phyloP scores from a whole-genome alignment of 2,888 invertebrate species.

The Apantesis nais region DNA sequence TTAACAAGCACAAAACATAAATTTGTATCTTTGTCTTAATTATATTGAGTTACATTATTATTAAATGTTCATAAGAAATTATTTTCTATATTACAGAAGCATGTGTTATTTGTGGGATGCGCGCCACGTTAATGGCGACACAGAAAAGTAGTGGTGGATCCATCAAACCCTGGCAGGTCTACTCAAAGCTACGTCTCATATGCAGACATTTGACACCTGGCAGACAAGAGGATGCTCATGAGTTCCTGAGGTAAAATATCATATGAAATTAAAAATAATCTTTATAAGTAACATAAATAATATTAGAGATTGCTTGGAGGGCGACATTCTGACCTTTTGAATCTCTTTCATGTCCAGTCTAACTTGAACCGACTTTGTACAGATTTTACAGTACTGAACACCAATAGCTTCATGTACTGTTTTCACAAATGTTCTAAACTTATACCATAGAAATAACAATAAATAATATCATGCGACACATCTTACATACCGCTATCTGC shows the following conservation, averaged over 20 bases:
- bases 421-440: no score
- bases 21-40: not conserved
- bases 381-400: no score
- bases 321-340: no score
- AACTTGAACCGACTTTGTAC: no score
- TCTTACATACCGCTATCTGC: no score
- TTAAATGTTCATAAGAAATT: no score
- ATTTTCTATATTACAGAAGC: constrained; percentile 76
- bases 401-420: no score
- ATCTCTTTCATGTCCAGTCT: no score
- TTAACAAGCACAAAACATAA: no score
- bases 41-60: not conserved
- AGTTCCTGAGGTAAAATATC: constrained; percentile 92
- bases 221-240: constrained; percentile 98
- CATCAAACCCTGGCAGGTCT: constrained; percentile 93
- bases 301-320: no score
- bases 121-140: constrained; percentile 90
- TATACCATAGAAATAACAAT: no score
- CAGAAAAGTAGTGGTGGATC: constrained; percentile 86
- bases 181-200: constrained; percentile 90
- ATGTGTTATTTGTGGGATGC: constrained; percentile 95
- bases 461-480: no score
- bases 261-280: not conserved
- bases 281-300: not conserved
- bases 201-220: constrained; percentile 96